These are phyloP conservation scores for Nasua narica DNA, from an alignment of 2,797 vertebrate species.

Conservation along the genomic window DNA sequence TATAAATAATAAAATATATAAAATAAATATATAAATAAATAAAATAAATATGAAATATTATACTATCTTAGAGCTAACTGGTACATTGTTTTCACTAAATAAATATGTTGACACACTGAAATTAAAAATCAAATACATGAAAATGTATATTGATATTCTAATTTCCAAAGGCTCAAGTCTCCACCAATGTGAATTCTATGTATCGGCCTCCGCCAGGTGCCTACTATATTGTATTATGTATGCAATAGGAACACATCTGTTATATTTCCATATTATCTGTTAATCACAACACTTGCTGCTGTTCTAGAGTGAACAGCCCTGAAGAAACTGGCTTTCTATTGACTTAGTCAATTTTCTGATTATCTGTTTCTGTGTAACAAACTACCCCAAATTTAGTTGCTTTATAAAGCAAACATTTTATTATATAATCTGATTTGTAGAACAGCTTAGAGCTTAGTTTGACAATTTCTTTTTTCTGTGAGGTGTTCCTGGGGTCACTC, in stretches of 20 bases:
- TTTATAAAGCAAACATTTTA: not conserved
- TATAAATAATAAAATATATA: too few species aligned
- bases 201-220: too few species aligned
- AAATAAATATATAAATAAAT: too few species aligned
- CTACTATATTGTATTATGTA: not conserved
- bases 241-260: not conserved
- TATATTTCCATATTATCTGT: not conserved
- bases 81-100: not conserved
- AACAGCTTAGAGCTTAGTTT: not conserved
- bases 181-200: not conserved
- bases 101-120: not conserved
- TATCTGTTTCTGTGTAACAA: not conserved
- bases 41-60: too few species aligned
- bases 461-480: not conserved
- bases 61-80: not conserved
- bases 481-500: not conserved
- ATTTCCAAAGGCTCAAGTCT: not conserved
- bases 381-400: not conserved
- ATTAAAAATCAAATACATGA: not conserved
- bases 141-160: not conserved
- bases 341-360: not conserved
- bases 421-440: not conserved
- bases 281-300: not conserved
- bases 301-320: not conserved
- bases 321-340: not conserved